These are phyloP conservation scores for Brachypodius melanocephalos DNA, from an alignment of 2,113 vertebrate genomes.

Conservation along the genomic window DNA sequence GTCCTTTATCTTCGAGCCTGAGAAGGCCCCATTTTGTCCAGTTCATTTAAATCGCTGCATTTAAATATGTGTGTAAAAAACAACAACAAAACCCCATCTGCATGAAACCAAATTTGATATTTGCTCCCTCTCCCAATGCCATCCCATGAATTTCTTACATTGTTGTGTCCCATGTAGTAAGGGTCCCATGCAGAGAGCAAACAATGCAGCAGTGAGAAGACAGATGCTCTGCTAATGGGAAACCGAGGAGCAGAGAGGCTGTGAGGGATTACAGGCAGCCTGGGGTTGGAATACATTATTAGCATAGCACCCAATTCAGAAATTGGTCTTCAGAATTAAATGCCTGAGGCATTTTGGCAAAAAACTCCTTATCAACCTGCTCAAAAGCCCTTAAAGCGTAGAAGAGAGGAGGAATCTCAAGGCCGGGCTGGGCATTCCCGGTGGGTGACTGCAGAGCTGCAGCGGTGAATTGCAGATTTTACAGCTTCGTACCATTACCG, in stretches of 20 bases:
- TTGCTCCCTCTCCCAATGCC: neutral
- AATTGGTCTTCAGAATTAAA: constrained; percentile 57
- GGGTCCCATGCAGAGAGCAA: constrained; percentile 47
- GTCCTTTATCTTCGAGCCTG: neutral
- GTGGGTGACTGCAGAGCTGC: neutral
- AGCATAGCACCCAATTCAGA: constrained; percentile 60
- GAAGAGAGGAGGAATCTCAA: neutral
- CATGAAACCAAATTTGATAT: constrained; percentile 51
- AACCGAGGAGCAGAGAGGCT: constrained; percentile 44
- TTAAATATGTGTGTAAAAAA: neutral
- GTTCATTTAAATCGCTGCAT: neutral
- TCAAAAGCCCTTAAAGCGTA: neutral
- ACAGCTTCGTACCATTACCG: neutral
- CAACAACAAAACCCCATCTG: constrained; percentile 1
- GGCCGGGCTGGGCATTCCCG: neutral
- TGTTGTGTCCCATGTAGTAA: constrained; percentile 40
- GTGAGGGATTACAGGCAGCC: constrained; percentile 63
- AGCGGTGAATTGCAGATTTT: neutral
- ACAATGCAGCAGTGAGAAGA: constrained; percentile 56
- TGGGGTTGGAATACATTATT: constrained; percentile 53
- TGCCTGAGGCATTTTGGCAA: constrained; percentile 51
- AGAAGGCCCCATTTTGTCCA: neutral
- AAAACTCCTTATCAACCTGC: neutral
- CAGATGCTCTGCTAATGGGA: constrained; percentile 64
- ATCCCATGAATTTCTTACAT: constrained; percentile 52